phyloP scores from a whole-genome alignment of 1,140 invertebrate genomes.

The Notospermus geniculatus region DNA sequence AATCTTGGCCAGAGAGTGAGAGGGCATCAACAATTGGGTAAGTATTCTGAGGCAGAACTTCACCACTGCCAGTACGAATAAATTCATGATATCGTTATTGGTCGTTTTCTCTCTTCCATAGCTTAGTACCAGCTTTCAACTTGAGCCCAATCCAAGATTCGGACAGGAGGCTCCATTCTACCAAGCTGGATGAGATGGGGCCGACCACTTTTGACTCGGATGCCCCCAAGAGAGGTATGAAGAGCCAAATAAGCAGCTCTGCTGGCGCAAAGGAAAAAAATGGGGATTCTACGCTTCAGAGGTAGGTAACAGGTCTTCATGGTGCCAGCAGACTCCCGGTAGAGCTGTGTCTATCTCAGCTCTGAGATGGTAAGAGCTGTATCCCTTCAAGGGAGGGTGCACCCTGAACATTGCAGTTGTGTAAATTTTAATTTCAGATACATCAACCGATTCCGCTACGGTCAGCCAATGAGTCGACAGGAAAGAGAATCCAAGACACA shows the following conservation, averaged over 20 bases:
- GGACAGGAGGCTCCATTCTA: neutral
- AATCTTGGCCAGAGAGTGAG: conserved; percentile 42
- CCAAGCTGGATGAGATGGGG: neutral
- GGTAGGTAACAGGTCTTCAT: neutral
- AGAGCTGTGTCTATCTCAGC: too few relatives aligned
- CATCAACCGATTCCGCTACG: conserved; percentile 38
- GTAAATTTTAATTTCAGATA: conserved; percentile 27
- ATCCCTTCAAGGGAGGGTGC: neutral
- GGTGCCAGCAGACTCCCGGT: neutral
- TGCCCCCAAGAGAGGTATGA: too few relatives aligned
- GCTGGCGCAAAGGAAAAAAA: neutral
- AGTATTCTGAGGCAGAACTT: too few relatives aligned
- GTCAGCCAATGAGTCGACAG: conserved; percentile 37
- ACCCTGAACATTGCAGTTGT: neutral
- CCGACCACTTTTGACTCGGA: neutral
- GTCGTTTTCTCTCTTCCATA: too few relatives aligned
- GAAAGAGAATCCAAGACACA: conserved; percentile 27
- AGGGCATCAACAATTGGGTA: conserved; percentile 26
- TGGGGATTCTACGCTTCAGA: neutral
- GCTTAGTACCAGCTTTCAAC: too few relatives aligned
- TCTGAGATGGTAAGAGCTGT: neutral
- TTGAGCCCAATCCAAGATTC: too few relatives aligned
- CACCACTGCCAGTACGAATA: too few relatives aligned
- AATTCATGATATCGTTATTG: too few relatives aligned
- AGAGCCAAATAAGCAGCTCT: neutral